phyloP scores from a whole-genome alignment of 2,797 vertebrate species.

The Rousettus madagascariensis region DNA sequence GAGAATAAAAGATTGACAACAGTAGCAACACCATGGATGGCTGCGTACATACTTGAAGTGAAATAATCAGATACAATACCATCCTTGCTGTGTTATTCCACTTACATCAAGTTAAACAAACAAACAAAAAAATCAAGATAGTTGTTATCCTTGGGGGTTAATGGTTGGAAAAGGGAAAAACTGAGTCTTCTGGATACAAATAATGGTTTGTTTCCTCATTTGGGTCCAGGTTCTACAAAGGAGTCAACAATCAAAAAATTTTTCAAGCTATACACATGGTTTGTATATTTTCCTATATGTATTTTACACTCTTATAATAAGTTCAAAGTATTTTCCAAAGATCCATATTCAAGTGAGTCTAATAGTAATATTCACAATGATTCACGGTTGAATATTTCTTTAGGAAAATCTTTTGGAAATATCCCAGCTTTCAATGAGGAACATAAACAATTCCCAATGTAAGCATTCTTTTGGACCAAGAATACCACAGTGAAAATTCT shows the following conservation, averaged over 20 bases:
- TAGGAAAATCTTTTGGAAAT: slow-evolving; percentile 23
- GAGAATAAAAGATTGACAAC: neutral
- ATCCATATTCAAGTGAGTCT: neutral
- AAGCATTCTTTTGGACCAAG: slow-evolving; percentile 8
- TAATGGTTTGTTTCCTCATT: neutral
- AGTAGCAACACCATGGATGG: neutral
- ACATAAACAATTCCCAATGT: slow-evolving; percentile 17
- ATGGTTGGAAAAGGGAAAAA: neutral
- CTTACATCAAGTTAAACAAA: neutral
- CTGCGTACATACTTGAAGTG: neutral
- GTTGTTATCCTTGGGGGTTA: neutral
- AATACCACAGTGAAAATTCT: neutral
- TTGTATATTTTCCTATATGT: neutral
- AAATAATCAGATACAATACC: neutral
- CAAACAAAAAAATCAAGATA: neutral
- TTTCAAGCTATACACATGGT: neutral
- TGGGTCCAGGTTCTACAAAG: neutral
- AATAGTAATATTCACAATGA: neutral
- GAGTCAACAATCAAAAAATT: neutral
- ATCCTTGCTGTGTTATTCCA: neutral
- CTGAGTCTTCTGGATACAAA: neutral
- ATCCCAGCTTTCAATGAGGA: neutral
- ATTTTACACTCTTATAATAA: neutral
- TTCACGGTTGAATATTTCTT: slow-evolving; percentile 11
- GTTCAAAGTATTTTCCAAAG: neutral